phyloP scores from a whole-genome alignment of 2,888 invertebrate species.

The Xanthorhoe designata region DNA sequence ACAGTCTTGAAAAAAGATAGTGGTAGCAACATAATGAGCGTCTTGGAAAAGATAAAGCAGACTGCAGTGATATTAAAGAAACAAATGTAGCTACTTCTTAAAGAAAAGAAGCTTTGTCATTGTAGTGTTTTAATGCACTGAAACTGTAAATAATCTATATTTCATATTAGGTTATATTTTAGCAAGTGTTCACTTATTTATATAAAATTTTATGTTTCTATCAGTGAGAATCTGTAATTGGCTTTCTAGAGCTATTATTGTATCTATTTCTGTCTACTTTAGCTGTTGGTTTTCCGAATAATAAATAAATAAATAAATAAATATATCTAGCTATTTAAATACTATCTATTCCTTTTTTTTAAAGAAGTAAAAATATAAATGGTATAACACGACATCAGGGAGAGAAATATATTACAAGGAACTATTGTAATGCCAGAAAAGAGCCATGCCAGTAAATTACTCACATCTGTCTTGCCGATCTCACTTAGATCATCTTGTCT shows the following conservation, averaged over 20 bases:
- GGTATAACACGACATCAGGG: too few species aligned
- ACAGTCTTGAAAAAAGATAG: not conserved
- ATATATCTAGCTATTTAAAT: too few species aligned
- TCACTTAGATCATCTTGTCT: not conserved
- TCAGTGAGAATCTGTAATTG: too few species aligned
- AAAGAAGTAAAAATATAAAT: too few species aligned
- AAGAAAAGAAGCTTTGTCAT: not conserved
- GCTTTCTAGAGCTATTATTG: too few species aligned
- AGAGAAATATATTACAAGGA: not conserved
- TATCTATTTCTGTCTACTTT: too few species aligned
- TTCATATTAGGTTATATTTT: too few species aligned
- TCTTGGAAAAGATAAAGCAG: not conserved
- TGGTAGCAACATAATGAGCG: constrained; percentile 1
- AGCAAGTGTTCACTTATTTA: too few species aligned
- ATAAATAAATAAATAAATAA: too few species aligned
- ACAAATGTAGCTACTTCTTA: not conserved
- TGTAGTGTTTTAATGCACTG: not conserved
- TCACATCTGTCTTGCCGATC: not conserved
- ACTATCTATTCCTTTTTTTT: too few species aligned
- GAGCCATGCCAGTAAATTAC: not conserved
- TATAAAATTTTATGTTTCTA: too few species aligned
- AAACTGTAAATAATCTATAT: not conserved
- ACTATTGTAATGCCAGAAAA: not conserved
- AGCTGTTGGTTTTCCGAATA: too few species aligned
- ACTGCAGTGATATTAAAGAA: not conserved